Base-by-base conservation (phyloP, 2,888 invertebrate genomes). In the Pyrrhosoma nymphula region DNA sequence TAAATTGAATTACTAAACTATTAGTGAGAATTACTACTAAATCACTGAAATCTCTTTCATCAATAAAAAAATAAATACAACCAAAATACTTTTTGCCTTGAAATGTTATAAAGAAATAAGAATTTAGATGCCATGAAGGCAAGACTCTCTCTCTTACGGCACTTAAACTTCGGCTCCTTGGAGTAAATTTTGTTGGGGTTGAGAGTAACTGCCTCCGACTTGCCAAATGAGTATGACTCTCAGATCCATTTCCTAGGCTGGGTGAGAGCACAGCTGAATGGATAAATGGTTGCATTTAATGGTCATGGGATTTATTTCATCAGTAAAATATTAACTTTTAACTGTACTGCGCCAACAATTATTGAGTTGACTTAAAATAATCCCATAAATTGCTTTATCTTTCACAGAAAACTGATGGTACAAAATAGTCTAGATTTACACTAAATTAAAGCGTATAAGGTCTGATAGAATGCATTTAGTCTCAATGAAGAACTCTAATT, bases 151-250 rank as follows among this genome's bases (percentile, higher is more conserved):
- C 39, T 39, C 91, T 91, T 75, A 93, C 93, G 16, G 35, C 35
- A 47, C 47, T 93, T 1, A 93, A 47, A 69, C 69, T 93, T n/a
- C 60, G 69, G n/a, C 93, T 93, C 39, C 47, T 39, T 26, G 47
- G 47, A 20, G 47, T 47, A 47, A 16, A 30, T n/a, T 26, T 63
- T 1, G n/a, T 63, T 4, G 47, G 47, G 14, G 69, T 39, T 8
- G 69, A 69, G 23, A 26, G 23, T 26, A 93, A 18, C 23, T 35
- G 39, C 69, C 69, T 93, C 16, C 69, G 69, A 75, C n/a, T 69
- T n/a, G 12, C n/a, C 93, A 93, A 63, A 93, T 35, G 47, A 47
- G 93, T 93, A 16, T 69, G 93, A 93, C 93, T 93, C 10, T 26
- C n/a, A n/a, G 93, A 26, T 23, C 39, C 35, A 69, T 93, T 93